Evolutionary conservation across 2,797 vertebrate genomes (phyloP).

Genomic region (Botia almorhae): DNA sequence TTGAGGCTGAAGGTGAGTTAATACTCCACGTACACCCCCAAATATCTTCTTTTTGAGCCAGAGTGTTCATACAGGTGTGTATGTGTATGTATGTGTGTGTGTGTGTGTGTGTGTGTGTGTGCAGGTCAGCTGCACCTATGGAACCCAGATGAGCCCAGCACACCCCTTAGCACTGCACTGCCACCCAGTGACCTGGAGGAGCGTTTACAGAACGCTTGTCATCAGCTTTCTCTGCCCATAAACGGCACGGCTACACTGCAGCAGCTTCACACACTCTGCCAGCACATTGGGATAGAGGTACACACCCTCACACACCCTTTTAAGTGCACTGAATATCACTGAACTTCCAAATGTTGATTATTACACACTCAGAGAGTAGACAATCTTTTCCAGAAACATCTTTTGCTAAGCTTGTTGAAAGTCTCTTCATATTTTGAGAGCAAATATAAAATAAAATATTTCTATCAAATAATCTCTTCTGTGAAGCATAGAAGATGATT

Average conservation of each 20-base stretch:
- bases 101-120: not conserved
- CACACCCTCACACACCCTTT: conserved; percentile 2
- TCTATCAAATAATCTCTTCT: no score
- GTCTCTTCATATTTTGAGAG: no score
- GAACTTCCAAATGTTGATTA: not conserved
- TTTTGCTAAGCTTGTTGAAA: no score
- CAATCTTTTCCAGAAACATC: no score
- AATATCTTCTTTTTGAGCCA: not conserved
- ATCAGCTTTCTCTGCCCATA: conserved; percentile 82
- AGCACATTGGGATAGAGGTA: conserved; percentile 86
- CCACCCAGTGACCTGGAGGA: conserved; percentile 82
- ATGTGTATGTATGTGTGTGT: not conserved
- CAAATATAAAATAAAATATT: no score
- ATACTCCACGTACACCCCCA: not conserved
- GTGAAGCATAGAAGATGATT: no score
- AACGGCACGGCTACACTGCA: conserved; percentile 80
- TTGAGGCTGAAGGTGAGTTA: conserved; percentile 75
- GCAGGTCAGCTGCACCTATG: conserved; percentile 93
- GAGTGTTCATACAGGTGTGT: not conserved
- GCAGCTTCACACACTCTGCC: conserved; percentile 84
- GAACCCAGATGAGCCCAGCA: conserved; percentile 91
- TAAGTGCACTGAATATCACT: not conserved
- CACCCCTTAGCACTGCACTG: conserved; percentile 70
- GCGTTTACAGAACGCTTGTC: conserved; percentile 83
- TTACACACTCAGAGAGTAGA: no score